Base-by-base conservation (phyloP, 2,888 invertebrate genomes). In the Caenorhabditis sp. region DNA sequence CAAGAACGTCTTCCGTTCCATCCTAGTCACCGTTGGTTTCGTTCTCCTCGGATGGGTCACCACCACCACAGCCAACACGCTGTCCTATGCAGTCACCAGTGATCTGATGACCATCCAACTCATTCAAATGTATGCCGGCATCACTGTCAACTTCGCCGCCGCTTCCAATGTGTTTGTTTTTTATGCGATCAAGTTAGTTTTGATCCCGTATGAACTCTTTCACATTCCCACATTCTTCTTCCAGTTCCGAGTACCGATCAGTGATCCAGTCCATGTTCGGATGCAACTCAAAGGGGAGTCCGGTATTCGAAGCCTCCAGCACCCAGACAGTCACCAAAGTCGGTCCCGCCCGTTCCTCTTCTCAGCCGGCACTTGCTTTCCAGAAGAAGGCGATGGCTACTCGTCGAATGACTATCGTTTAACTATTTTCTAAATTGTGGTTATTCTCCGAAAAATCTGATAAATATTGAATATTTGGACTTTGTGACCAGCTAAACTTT, bases 71-170 rank as follows among this genome's bases (percentile, higher is more conserved):
- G 80, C 82, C 9, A 82, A 82, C 55, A 80, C 74, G 0, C n/a
- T 77, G 18, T 72, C 72, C 0, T 76, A 76, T 20, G 22, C 50
- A 5, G 50, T 84, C 3, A 65, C 71, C 5, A 47, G 37, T 18
- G 68, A 80, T 28, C 20, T 50, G 4, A 18, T 70, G 15, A 67
- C 62, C 1, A 53, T 65, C 24, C 53, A 67, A 18, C 20, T 84
- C 1, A 84, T 84, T 18, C 80, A 82, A 53, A 80, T 80, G 80
- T 84, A 84, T 47, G 84, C 84, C 20, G 84, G 84, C 18, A 82
- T 84, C 18, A 80, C 82, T 5, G 84, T 84, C 20, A 84, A 84
- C 47, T 55, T 68, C 11, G 70, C 84, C 3, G 72, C 77, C 15
- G 72, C 82, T 20, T 65, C 74, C 8, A 84, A 84, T 53, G 70